These are phyloP conservation scores for Gerris lacustris DNA, from an alignment of 2,888 invertebrate genomes.

Conservation along the genomic window DNA sequence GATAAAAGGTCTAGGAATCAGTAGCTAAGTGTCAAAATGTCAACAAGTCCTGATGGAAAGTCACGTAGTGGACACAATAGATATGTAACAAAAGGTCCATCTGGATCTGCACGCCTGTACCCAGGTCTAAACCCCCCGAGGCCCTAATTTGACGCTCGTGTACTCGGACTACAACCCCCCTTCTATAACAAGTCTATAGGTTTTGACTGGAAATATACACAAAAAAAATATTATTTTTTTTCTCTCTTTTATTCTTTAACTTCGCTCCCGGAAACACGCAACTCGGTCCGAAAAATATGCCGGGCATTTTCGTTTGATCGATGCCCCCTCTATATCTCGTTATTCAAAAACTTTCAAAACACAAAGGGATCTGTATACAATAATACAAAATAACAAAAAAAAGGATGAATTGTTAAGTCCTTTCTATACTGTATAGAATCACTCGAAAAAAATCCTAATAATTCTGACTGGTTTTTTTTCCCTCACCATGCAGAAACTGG, in stretches of 20 bases:
- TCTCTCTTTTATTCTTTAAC: too few relatives aligned
- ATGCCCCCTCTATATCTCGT: not conserved
- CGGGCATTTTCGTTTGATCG: not conserved
- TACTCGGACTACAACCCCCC: not conserved
- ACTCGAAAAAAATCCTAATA: too few relatives aligned
- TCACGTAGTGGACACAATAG: not conserved
- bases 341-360: too few relatives aligned
- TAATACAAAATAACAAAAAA: too few relatives aligned
- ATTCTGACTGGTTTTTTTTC: too few relatives aligned
- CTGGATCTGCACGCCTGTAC: not conserved
- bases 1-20: too few relatives aligned
- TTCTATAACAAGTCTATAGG: not conserved
- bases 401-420: too few relatives aligned
- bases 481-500: too few relatives aligned
- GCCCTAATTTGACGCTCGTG: conserved; percentile 9
- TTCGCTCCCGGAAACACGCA: not conserved
- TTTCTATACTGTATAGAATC: too few relatives aligned
- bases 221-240: too few relatives aligned
- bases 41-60: not conserved
- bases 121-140: not conserved
- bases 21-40: not conserved
- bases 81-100: not conserved
- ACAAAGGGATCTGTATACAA: too few relatives aligned
- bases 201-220: too few relatives aligned
- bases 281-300: not conserved